Percentiles rank a stretch among this genome's conserved stretches.
These are phyloP conservation scores for Sciurus niger DNA, from an alignment of 2,113 vertebrate genomes.

Conservation along the genomic window DNA sequence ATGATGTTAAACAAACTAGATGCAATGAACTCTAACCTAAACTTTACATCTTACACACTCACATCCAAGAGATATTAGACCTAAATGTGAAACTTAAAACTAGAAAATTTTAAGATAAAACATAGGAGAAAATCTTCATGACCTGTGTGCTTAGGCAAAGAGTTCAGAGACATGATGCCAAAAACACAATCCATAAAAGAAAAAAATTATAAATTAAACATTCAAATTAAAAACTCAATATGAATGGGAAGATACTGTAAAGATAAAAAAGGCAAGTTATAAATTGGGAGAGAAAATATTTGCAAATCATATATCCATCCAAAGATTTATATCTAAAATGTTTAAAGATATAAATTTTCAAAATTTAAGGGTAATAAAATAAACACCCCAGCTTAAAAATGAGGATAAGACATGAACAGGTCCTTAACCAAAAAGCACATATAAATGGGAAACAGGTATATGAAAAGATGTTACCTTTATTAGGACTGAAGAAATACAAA, in stretches of 20 bases:
- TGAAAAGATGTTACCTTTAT: neutral
- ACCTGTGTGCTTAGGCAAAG: neutral
- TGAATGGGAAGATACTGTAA: neutral
- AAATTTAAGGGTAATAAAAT: neutral
- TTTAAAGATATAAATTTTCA: too few relatives aligned
- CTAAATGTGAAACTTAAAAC: neutral
- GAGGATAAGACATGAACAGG: neutral
- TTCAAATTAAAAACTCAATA: neutral
- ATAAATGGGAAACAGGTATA: neutral
- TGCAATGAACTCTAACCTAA: neutral
- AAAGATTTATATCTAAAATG: neutral
- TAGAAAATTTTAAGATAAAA: neutral
- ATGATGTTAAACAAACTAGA: neutral
- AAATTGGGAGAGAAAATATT: neutral
- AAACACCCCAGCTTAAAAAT: neutral
- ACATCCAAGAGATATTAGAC: neutral
- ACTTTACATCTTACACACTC: neutral
- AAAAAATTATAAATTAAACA: too few relatives aligned
- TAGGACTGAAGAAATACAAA: neutral
- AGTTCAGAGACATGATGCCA: neutral
- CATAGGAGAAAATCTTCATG: neutral
- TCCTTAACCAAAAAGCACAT: neutral
- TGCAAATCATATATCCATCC: neutral
- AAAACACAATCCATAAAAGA: neutral
- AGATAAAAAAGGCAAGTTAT: neutral